These are phyloP conservation scores for rabbit (Oryctolagus cuniculus) DNA, from an alignment of 2,113 vertebrate genomes.

Conservation along the genomic window mOryCun1.1 NC_091453.1:56419001-56419500, in stretches of 20 bases:
- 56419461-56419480: conserved; percentile 97
- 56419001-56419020: conserved; percentile 9
- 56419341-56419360: conserved; percentile 66
- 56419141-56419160: conserved; percentile 10
- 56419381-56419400: conserved; percentile 97
- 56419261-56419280: conserved; percentile 23
- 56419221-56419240: conserved; percentile 50
- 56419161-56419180: conserved; percentile 18
- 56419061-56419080: neutral
- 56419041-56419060: conserved; percentile 38
- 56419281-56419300: conserved; percentile 43
- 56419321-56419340: conserved; percentile 58
- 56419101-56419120: neutral
- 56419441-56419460: conserved; percentile 97
- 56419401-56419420: conserved; percentile 98
- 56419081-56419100: conserved; percentile 10
- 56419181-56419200: neutral
- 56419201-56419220: conserved; percentile 46
- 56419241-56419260: conserved; percentile 43
- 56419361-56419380: conserved; percentile 88
- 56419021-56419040: conserved; percentile 43
- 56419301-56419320: conserved; percentile 66
- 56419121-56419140: neutral
- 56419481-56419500: conserved; percentile 98
- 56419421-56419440: conserved; percentile 96